Percentiles rank a stretch among this genome's conserved stretches.
These are phyloP conservation scores for Zaprionus vittiger DNA, from an alignment of 1,140 invertebrate species.

Conservation along the genomic window DNA sequence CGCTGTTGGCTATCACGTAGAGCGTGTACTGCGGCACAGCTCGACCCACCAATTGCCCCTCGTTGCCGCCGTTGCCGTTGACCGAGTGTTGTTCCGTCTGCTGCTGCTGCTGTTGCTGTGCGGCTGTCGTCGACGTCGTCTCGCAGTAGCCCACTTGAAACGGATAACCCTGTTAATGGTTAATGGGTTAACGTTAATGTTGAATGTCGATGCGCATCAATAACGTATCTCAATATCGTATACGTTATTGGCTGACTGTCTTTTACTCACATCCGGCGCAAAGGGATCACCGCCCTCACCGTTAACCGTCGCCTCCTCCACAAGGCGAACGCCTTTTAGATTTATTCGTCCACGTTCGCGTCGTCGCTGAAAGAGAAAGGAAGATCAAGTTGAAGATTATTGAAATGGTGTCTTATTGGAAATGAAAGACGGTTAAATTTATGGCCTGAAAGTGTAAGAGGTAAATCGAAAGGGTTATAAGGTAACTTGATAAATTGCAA, in stretches of 20 bases:
- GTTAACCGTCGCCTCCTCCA: slow-evolving; percentile 89
- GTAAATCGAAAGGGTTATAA: neutral
- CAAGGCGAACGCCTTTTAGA: slow-evolving; percentile 89
- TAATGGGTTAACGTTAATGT: slow-evolving; percentile 35
- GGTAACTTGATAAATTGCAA: slow-evolving; percentile 2
- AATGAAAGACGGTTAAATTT: neutral
- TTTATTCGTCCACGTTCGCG: slow-evolving; percentile 92
- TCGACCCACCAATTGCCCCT: slow-evolving; percentile 74
- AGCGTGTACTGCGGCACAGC: slow-evolving; percentile 89
- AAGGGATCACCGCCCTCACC: slow-evolving; percentile 84
- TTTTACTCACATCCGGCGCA: slow-evolving; percentile 83
- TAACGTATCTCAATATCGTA: slow-evolving; percentile 19
- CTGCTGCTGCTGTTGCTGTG: slow-evolving; percentile 35
- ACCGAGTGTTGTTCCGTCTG: slow-evolving; percentile 12
- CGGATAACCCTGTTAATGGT: slow-evolving; percentile 85
- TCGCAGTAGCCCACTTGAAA: slow-evolving; percentile 91
- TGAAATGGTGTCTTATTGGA: slow-evolving; percentile 7
- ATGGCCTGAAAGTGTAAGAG: neutral
- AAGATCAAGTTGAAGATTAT: slow-evolving; percentile 28
- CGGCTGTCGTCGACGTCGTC: slow-evolving; percentile 47
- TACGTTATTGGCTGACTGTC: neutral
- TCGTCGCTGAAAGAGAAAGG: slow-evolving; percentile 86
- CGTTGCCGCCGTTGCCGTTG: slow-evolving; percentile 41
- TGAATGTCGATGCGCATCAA: slow-evolving; percentile 50
- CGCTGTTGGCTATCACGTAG: slow-evolving; percentile 90